Evolutionary conservation across 1,140 invertebrate genomes (phyloP), one percentile per base, ranked within the genome.

Genomic region (Anastrepha obliqua): DNA sequence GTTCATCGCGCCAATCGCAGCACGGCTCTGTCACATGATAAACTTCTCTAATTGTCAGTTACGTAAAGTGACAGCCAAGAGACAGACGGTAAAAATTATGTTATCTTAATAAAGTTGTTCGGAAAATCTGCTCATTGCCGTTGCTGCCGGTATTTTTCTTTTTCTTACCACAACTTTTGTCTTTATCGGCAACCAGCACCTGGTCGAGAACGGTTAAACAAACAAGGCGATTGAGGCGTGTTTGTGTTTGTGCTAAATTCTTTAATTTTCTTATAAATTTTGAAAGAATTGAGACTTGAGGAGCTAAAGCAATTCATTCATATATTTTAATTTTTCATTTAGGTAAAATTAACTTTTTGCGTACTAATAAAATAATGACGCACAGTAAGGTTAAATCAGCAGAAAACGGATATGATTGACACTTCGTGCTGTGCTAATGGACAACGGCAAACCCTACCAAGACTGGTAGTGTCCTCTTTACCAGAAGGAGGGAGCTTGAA

Each of bases 21-120:
- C 55, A 44, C 17, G 42, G 70, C 70, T n/a, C n/a, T 55, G 74
- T 81, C 47, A 42, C 47, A 20, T 81, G 47, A 81, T 81, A 81
- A 81, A 81, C 74, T 81, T 81, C 74, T 81, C n/a, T 81, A 55
- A 81, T 55, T 81, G 44, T 81, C 74, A 81, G 74, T 55, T 74
- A 15, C 8, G 7, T 51, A 29, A 81, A 81, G 47, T 81, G 74
- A 81, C 74, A 81, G n/a, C 17, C 47, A 81, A 81, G 47, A 55
- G 47, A 81, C 74, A 81, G 74, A 81, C 47, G 74, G n/a, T 55
- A 81, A 81, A 58, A 81, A 81, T 81, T 81, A 81, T 81, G 47
- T 81, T 81, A 81, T 81, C 74, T 81, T 81, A 81, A 55, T 81
- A 81, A 81, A 81, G 74, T 81, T 55, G 47, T 29, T 29, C 47